phyloP scores from a whole-genome alignment of 2,888 invertebrate genomes.

The Augiades crinisus region DNA sequence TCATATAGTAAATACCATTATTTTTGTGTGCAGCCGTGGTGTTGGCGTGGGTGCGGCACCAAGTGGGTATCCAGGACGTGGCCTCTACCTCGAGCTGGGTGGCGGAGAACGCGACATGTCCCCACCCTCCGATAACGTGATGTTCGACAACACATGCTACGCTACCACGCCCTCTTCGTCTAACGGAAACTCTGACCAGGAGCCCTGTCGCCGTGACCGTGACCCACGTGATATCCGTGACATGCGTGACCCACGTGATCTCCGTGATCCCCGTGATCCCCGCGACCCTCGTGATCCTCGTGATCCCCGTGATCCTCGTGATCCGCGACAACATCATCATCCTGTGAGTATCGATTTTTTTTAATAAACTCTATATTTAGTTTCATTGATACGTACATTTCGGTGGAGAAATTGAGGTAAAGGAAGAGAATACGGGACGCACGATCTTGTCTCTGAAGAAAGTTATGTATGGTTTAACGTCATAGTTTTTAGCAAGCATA shows the following conservation, averaged over 20 bases:
- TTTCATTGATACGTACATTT: too few relatives aligned
- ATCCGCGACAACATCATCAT: slow-evolving; percentile 84
- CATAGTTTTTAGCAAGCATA: too few relatives aligned
- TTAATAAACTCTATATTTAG: neutral
- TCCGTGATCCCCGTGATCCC: slow-evolving; percentile 6
- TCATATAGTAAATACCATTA: neutral
- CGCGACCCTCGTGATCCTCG: slow-evolving; percentile 10
- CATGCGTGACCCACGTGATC: slow-evolving; percentile 76
- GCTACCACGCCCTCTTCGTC: slow-evolving; percentile 97
- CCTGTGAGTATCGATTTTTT: slow-evolving; percentile 57
- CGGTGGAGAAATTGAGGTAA: too few relatives aligned
- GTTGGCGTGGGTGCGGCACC: slow-evolving; percentile 73
- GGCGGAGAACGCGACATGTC: slow-evolving; percentile 86
- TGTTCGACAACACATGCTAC: slow-evolving; percentile 97
- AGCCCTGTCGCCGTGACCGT: slow-evolving; percentile 83
- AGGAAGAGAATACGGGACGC: too few relatives aligned
- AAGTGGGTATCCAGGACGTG: slow-evolving; percentile 85
- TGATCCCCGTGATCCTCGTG: slow-evolving; percentile 19
- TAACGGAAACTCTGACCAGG: slow-evolving; percentile 95
- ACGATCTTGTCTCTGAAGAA: too few relatives aligned
- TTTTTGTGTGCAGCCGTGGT: slow-evolving; percentile 50
- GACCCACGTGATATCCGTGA: slow-evolving; percentile 55
- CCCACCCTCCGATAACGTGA: slow-evolving; percentile 95
- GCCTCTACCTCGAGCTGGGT: slow-evolving; percentile 88
- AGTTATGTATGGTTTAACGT: too few relatives aligned